Evolutionary conservation across 1,140 invertebrate species (phyloP), one percentile per base, ranked within the genome.

Genomic region (Epicauta chinensis): DNA sequence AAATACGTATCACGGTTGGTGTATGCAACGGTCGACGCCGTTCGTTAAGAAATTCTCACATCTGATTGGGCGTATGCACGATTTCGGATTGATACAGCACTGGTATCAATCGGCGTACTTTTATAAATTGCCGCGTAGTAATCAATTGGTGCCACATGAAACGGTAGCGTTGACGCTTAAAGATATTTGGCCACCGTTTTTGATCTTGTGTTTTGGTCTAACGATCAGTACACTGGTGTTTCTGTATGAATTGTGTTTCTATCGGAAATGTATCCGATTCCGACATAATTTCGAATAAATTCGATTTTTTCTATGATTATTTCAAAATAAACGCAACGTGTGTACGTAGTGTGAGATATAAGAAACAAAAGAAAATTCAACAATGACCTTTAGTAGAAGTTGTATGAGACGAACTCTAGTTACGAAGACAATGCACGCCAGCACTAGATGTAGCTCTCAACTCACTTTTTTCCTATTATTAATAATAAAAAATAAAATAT

Each of bases 1-100:
- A 2, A 51, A 37, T 14, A 16, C 45, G 34, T 53, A 53, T 39
- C 55, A 57, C 37, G 50, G 40, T 3, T 57, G 51, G 51, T 50
- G 50, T 13, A 37, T 57, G 32, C 40, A 23, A 40, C 23, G 38
- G 5, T 38, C 36, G 11, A 16, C 46, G 13, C 55, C 55, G 1
- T 57, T 42, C 34, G 36, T 45, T 14, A 11, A 39, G 14, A 39
- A 14, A 17, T 46, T 57, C 7, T 57, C 55, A 1, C 17, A 35
- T 15, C 46, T 35, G 0, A 41, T 57, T 11, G 39, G 40, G 5
- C 35, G 35, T 37, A 45, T 57, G 38, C 36, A 48, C 23, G 45
- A 44, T 36, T 29, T 31, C 15, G 55, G 55, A 4, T 49, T 57
- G 14, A 50, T 57, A 23, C 11, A 39, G 6, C 15, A 53, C 13